A percentile compares a stretch with the other conserved stretches of the same genome.
Evolutionary conservation across 2,113 vertebrate genomes (phyloP).

Genomic region (Dipodomys spectabilis): DNA sequence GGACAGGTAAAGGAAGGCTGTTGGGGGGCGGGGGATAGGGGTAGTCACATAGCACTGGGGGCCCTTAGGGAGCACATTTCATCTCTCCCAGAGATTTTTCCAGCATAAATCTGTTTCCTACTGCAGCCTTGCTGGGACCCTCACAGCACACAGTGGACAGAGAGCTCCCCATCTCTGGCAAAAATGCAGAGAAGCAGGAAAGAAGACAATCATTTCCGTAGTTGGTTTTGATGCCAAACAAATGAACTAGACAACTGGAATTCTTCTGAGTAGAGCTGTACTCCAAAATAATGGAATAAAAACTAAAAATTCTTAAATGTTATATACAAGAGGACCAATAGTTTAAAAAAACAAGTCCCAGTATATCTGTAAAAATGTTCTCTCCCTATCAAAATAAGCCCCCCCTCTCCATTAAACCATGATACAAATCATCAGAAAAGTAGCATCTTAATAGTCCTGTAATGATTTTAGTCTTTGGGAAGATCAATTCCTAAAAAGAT

Average conservation of each 20-base stretch:
- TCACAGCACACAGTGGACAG: too few species aligned
- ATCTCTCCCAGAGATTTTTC: not conserved
- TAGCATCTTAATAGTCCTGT: not conserved
- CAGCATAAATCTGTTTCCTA: too few species aligned
- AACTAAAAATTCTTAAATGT: not conserved
- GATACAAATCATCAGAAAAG: not conserved
- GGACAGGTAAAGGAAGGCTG: not conserved
- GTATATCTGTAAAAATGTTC: not conserved
- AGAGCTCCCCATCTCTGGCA: too few species aligned
- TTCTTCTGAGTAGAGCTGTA: not conserved
- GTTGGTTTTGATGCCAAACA: constrained; percentile 4
- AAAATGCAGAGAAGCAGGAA: not conserved
- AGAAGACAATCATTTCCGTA: not conserved
- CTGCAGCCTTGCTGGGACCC: too few species aligned
- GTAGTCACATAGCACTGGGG: not conserved
- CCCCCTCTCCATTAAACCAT: not conserved
- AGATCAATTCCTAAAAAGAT: constrained; percentile 14
- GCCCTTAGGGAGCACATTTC: not conserved
- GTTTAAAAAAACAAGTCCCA: not conserved
- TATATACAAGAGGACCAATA: not conserved
- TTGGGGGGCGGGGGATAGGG: not conserved
- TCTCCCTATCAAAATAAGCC: not conserved
- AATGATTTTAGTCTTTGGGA: constrained; percentile 9
- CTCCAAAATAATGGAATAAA: not conserved
- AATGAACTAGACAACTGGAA: not conserved